A percentile compares a stretch with the other conserved stretches of the same genome.
Conservation (phyloP, 2,888 invertebrate genomes). For the Tinea trinotella region DNA sequence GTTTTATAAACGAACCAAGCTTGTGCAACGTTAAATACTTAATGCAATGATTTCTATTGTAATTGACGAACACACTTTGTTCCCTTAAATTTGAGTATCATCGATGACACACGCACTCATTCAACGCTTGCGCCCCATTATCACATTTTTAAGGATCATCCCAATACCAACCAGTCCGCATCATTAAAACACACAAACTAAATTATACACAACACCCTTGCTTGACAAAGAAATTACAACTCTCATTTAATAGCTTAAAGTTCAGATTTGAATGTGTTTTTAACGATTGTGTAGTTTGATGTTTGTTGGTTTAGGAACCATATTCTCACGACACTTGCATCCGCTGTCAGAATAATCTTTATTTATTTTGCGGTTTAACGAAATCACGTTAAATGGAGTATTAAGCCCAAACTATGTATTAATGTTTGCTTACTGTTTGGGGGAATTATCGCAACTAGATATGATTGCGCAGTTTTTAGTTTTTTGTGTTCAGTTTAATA, state of each 20-base stretch:
- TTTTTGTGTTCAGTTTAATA: neutral
- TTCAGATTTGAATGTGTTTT: neutral
- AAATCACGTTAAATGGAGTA: constrained; percentile 53
- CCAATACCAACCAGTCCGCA: constrained; percentile 7
- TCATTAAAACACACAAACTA: neutral
- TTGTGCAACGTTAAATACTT: too few relatives aligned
- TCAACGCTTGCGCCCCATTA: constrained; percentile 16
- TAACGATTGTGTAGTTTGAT: neutral
- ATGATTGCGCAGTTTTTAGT: neutral
- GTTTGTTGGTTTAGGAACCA: neutral
- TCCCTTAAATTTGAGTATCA: constrained; percentile 17
- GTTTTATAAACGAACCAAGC: too few relatives aligned
- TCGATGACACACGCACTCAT: constrained; percentile 16
- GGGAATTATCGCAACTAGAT: neutral
- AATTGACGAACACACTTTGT: constrained; percentile 6
- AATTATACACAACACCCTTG: neutral
- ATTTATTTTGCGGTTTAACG: constrained; percentile 60
- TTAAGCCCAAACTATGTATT: constrained; percentile 40
- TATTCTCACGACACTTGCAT: constrained; percentile 55
- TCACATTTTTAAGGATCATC: constrained; percentile 18
- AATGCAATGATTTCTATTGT: constrained; percentile 2
- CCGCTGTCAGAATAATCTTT: constrained; percentile 54
- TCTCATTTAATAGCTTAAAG: neutral
- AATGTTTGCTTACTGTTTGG: neutral
- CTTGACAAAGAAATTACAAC: neutral